These are phyloP conservation scores for Nothoprocta pentlandii DNA, from an alignment of 2,113 vertebrate species.

Conservation along the genomic window DNA sequence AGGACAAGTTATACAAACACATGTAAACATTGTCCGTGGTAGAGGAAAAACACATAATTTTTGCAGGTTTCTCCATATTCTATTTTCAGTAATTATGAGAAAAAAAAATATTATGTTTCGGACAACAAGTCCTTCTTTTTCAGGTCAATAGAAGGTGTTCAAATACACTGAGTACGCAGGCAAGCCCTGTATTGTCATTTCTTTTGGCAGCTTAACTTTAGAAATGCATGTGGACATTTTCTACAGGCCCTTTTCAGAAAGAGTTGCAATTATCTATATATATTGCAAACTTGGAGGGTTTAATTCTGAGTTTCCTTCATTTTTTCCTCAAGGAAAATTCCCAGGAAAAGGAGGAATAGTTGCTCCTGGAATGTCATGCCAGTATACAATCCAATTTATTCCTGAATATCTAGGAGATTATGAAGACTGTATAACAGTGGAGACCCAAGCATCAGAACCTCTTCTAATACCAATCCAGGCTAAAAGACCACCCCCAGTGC, in stretches of 20 bases:
- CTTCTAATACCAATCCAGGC: conserved; percentile 87
- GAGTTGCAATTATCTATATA: neutral
- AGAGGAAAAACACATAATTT: neutral
- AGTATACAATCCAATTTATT: conserved; percentile 87
- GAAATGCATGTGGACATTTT: neutral
- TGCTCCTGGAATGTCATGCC: conserved; percentile 94
- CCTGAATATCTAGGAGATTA: conserved; percentile 88
- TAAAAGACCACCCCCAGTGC: conserved; percentile 84
- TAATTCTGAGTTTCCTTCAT: neutral
- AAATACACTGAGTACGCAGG: neutral
- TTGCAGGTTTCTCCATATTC: neutral
- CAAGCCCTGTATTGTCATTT: neutral
- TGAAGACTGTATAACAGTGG: conserved; percentile 87
- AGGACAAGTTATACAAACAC: neutral
- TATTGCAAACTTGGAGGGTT: neutral
- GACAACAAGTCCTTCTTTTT: neutral
- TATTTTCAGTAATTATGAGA: neutral
- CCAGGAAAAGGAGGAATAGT: conserved; percentile 89
- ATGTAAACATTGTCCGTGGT: neutral
- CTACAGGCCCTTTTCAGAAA: neutral
- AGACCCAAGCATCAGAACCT: conserved; percentile 82
- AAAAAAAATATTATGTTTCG: neutral
- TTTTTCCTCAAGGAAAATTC: conserved; percentile 84
- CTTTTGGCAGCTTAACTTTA: conserved; percentile 2
- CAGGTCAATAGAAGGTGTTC: neutral